These are phyloP conservation scores for Catamblyrhynchus diadema DNA, from an alignment of 2,797 vertebrate species.

Conservation along the genomic window DNA sequence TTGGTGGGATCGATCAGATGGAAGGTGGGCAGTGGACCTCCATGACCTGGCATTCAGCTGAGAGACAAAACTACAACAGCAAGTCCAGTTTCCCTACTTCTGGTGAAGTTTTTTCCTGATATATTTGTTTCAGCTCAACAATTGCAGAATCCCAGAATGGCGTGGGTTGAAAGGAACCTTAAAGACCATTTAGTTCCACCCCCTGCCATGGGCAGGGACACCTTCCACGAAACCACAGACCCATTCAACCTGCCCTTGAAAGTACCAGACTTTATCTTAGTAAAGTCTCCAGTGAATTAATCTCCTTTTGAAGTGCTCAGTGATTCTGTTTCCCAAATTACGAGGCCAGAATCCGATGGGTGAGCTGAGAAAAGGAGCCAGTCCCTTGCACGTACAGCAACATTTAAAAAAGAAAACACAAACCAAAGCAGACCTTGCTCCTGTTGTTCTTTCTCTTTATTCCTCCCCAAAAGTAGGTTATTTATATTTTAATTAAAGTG, in stretches of 20 bases:
- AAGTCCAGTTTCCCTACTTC: background rate
- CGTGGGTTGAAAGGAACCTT: background rate
- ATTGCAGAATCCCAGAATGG: background rate
- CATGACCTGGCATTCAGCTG: background rate
- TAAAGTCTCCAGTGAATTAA: background rate
- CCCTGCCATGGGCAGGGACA: background rate
- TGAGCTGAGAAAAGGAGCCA: background rate
- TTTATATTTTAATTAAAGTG: slow-evolving; percentile 55
- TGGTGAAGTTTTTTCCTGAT: background rate
- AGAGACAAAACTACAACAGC: background rate
- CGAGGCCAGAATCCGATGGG: accelerated
- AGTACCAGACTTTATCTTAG: background rate
- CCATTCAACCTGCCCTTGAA: background rate
- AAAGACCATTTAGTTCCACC: background rate
- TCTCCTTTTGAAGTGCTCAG: background rate
- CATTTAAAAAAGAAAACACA: background rate
- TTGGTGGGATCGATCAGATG: background rate
- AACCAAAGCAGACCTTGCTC: background rate
- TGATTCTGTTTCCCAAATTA: background rate
- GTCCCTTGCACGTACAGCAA: accelerated
- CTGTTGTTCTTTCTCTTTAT: background rate
- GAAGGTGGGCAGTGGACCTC: background rate
- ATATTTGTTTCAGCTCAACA: background rate
- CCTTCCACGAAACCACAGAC: background rate
- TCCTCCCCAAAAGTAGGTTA: background rate